phyloP scores from a whole-genome alignment of 2,113 vertebrate species.

The Leuciscus idus region DNA sequence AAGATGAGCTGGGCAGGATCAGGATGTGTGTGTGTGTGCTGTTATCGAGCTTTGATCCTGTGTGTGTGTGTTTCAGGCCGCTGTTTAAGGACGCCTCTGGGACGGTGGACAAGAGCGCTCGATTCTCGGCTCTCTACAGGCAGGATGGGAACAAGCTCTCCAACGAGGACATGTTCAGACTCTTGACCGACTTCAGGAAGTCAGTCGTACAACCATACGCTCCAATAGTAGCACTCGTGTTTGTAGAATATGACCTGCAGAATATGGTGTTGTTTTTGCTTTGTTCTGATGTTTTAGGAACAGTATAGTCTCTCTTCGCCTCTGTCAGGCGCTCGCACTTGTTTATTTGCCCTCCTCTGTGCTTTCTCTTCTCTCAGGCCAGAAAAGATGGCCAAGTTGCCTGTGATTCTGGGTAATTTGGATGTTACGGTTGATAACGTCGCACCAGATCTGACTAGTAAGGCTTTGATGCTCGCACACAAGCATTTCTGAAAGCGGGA shows the following conservation, averaged over 20 bases:
- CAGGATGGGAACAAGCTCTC: constrained; percentile 97
- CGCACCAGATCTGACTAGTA: constrained; percentile 91
- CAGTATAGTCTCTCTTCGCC: not conserved
- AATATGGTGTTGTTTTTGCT: not conserved
- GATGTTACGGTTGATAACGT: constrained; percentile 95
- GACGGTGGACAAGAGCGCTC: constrained; percentile 89
- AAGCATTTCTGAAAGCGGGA: not conserved
- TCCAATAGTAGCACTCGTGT: not conserved
- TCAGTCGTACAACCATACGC: constrained; percentile 72
- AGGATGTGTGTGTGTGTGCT: constrained; percentile 7
- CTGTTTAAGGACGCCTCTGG: constrained; percentile 93
- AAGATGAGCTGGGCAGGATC: constrained; percentile 20
- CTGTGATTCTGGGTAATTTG: constrained; percentile 96
- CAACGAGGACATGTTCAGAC: constrained; percentile 95
- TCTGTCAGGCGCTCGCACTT: not conserved
- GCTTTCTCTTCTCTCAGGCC: constrained; percentile 78
- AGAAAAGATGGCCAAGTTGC: constrained; percentile 98
- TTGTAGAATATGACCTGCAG: constrained; percentile 13
- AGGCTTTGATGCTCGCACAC: constrained; percentile 63
- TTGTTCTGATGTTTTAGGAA: not conserved
- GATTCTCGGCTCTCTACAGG: constrained; percentile 94
- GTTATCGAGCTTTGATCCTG: constrained; percentile 34
- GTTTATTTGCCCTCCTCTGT: constrained; percentile 33
- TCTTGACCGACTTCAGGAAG: constrained; percentile 95
- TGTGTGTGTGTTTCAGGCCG: constrained; percentile 74